phyloP scores from a whole-genome alignment of 2,113 vertebrate genomes.

The Pedetes capensis region DNA sequence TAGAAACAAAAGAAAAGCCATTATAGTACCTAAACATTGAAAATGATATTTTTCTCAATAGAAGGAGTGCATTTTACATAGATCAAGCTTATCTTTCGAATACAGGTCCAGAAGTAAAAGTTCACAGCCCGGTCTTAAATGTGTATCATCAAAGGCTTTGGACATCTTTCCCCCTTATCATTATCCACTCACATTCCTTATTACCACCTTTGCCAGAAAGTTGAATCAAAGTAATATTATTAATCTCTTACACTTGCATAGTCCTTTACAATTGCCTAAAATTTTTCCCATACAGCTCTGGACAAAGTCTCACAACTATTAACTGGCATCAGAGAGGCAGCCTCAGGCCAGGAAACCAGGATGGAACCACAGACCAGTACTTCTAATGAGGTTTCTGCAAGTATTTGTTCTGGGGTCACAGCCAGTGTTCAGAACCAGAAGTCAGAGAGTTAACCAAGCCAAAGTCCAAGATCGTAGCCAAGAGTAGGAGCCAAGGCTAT shows the following conservation, averaged over 20 bases:
- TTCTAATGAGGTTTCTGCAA: conserved; percentile 69
- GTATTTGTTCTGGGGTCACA: conserved; percentile 71
- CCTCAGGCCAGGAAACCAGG: conserved; percentile 57
- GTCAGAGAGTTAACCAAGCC: conserved; percentile 74
- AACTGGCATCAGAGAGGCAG: conserved; percentile 51
- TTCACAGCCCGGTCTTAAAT: background rate
- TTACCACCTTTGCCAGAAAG: conserved; percentile 4
- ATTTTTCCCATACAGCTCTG: conserved; percentile 30
- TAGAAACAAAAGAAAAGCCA: background rate
- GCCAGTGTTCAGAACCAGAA: conserved; percentile 74
- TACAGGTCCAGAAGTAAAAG: background rate
- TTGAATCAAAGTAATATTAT: conserved; percentile 10
- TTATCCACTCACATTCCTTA: background rate
- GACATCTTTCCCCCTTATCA: background rate
- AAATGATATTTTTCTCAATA: background rate
- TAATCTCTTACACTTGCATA: background rate
- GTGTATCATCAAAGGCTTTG: background rate
- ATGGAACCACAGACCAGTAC: conserved; percentile 66
- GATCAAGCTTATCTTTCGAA: background rate
- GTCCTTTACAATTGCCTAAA: conserved; percentile 22
- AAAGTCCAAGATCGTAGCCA: conserved; percentile 60
- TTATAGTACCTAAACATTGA: background rate
- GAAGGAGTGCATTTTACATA: background rate
- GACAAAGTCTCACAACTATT: conserved; percentile 38
- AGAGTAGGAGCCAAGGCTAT: conserved; percentile 53